Conservation (phyloP, 2,113 vertebrate genomes). For the Coturnix japonica region DNA sequence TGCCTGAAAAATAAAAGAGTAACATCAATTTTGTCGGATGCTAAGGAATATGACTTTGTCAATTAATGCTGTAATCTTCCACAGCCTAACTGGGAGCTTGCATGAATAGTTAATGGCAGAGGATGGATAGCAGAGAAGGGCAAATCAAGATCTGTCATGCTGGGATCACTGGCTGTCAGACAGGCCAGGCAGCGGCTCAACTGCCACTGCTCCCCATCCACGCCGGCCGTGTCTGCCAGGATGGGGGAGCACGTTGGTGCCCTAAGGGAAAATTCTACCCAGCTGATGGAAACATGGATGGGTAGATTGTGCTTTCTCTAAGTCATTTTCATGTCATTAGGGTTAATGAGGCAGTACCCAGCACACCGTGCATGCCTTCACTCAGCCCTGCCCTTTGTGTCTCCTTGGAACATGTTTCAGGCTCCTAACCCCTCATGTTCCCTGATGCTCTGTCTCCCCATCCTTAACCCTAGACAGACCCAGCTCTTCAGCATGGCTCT, state of each 20-base stretch:
- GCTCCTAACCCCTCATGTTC: not conserved
- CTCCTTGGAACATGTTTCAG: not conserved
- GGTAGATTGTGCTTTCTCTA: not conserved
- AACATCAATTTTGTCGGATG: not conserved
- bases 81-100: not conserved
- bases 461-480: not conserved
- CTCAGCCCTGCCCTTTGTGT: not conserved
- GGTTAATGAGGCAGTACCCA: not conserved
- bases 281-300: not conserved
- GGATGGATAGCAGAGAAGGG: not conserved
- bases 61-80: not conserved
- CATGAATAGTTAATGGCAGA: not conserved
- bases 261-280: not conserved
- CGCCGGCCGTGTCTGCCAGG: not conserved
- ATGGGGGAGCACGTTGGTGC: fast-evolving
- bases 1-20: not conserved
- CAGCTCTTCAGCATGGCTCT: not conserved
- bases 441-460: not conserved
- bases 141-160: not conserved
- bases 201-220: fast-evolving
- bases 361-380: not conserved
- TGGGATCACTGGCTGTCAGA: not conserved
- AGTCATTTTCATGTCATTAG: not conserved
- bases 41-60: not conserved
- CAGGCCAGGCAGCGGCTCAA: fast-evolving